These are phyloP conservation scores for Sebastes fasciatus DNA, from an alignment of 2,113 vertebrate species.

Conservation along the genomic window DNA sequence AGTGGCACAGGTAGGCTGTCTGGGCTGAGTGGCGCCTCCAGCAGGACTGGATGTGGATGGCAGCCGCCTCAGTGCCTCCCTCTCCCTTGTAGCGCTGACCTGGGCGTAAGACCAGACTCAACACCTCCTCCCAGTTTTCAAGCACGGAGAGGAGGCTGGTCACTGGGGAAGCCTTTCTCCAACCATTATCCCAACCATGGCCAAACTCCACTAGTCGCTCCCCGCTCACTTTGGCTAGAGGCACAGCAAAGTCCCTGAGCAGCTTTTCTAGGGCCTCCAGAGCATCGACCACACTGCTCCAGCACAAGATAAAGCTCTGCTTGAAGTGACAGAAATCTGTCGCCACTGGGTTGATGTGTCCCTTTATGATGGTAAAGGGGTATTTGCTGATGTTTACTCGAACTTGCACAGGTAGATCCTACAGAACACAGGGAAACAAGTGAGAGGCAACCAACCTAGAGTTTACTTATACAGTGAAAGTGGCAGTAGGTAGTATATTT, in stretches of 20 bases:
- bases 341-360: conserved; percentile 74
- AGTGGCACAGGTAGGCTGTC: conserved; percentile 67
- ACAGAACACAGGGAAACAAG: conserved; percentile 47
- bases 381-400: conserved; percentile 42
- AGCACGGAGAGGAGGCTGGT: conserved; percentile 80
- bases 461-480: not conserved
- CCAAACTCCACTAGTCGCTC: conserved; percentile 72
- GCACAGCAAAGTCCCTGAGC: conserved; percentile 84
- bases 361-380: conserved; percentile 76
- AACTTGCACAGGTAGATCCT: conserved; percentile 62
- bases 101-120: conserved; percentile 69
- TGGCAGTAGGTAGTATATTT: too few relatives aligned
- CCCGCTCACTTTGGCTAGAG: conserved; percentile 80
- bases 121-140: conserved; percentile 81
- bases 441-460: conserved; percentile 5
- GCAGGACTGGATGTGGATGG: conserved; percentile 82
- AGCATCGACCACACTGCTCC: conserved; percentile 76
- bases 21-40: conserved; percentile 83
- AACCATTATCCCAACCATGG: conserved; percentile 66
- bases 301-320: conserved; percentile 77
- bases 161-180: conserved; percentile 44
- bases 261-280: conserved; percentile 80
- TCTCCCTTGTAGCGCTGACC: conserved; percentile 88
- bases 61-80: conserved; percentile 79
- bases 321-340: conserved; percentile 85